A percentile compares a stretch with the other conserved stretches of the same genome.
Evolutionary conservation across 2,888 invertebrate species (phyloP).

Genomic region (Rhopalosiphum nymphaeae): DNA sequence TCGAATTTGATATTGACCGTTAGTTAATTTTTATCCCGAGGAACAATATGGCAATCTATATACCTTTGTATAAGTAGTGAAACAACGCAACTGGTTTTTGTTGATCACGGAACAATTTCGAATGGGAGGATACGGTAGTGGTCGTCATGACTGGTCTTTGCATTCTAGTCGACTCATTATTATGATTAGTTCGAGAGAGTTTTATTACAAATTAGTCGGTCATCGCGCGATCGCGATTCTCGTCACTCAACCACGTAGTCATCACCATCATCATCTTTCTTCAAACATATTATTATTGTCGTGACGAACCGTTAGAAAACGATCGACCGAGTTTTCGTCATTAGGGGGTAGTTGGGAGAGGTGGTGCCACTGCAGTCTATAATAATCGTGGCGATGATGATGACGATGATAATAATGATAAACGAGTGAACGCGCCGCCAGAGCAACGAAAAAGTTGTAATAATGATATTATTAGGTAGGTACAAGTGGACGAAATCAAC

Average conservation of each 20-base stretch:
- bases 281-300: background rate
- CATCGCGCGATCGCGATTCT: slow-evolving; percentile 12
- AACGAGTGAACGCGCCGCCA: background rate
- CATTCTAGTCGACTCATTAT: slow-evolving; percentile 3
- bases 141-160: background rate
- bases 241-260: background rate
- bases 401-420: background rate
- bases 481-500: background rate
- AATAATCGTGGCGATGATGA: background rate
- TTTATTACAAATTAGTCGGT: slow-evolving; percentile 15
- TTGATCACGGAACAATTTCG: background rate
- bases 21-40: background rate
- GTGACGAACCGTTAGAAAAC: background rate
- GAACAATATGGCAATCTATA: background rate
- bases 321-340: background rate
- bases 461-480: background rate
- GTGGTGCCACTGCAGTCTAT: background rate
- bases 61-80: background rate
- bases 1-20: background rate
- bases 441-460: background rate
- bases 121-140: background rate
- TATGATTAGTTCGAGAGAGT: slow-evolving; percentile 23
- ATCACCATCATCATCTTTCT: background rate
- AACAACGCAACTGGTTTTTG: background rate
- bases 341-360: background rate